These are phyloP conservation scores for Leptinotarsa undecemlineata DNA, from an alignment of 1,140 invertebrate species.

Conservation along the genomic window DNA sequence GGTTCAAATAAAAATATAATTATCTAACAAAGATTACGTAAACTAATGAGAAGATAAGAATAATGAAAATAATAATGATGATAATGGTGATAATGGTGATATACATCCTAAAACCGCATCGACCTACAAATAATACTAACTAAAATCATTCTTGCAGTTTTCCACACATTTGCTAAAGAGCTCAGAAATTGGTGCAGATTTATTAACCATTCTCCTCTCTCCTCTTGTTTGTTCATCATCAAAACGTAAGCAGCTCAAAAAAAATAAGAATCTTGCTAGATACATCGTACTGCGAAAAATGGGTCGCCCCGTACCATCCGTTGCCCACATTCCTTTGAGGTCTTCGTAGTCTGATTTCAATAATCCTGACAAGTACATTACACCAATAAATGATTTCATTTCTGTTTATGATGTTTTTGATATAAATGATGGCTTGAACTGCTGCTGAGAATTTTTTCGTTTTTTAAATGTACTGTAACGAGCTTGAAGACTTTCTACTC, in stretches of 20 bases:
- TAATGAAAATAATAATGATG: too few species aligned
- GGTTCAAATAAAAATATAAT: too few species aligned
- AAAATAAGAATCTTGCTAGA: constrained; percentile 25
- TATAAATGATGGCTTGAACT: too few species aligned
- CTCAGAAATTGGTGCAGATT: too few species aligned
- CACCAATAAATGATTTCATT: constrained; percentile 24
- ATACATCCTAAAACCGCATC: too few species aligned
- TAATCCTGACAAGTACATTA: constrained; percentile 21
- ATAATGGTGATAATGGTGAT: too few species aligned
- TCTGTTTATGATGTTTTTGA: background rate
- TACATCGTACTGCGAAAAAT: constrained; percentile 33
- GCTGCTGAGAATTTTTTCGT: too few species aligned
- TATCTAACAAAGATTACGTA: too few species aligned
- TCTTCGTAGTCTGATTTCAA: constrained; percentile 28
- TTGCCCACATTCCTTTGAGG: constrained; percentile 22
- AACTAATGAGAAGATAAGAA: too few species aligned
- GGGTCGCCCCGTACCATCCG: constrained; percentile 25
- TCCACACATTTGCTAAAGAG: background rate
- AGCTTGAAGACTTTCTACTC: too few species aligned
- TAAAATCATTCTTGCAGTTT: background rate
- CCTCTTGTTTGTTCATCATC: constrained; percentile 4
- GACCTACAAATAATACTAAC: too few species aligned
- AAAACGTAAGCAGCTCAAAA: constrained; percentile 28
- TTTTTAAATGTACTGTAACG: too few species aligned
- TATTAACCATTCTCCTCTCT: background rate